Base-by-base conservation (phyloP, 53 echinoderm and acorn worm genomes). In the Holothuria leucospilota region DNA sequence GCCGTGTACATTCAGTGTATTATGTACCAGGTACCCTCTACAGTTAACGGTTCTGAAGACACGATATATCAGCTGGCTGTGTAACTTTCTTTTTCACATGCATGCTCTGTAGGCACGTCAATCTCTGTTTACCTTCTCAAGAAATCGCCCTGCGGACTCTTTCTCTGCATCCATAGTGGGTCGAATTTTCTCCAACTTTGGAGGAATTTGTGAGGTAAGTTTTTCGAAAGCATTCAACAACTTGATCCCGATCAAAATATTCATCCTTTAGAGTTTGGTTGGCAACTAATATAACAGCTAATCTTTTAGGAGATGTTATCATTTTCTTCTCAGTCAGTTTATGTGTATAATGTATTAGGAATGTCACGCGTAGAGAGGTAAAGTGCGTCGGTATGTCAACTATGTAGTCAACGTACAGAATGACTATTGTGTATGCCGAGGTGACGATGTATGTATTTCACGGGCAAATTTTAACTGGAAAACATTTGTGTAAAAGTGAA, bases 361-460 rank as follows among this genome's bases (percentile, higher is more conserved):
- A 56, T 56, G 56, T 56, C 46, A 56, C 56, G 56, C 56, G 18
- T 56, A 56, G 15, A 18, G 56, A 29, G 34, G 68, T 68, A 65
- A 65, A 26, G 34, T 68, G 68, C 68, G n/a, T 68, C 21, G 72
- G 72, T 72, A 72, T 72, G 72, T 72, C 21, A 72, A 72, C 72
- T 72, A 72, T 72, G 71, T 70, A 70, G 21, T 34, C 34, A 70
- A 20, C 71, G 39, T 40, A 70, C 39, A 40, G 71, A 14, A 20
- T 2, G 13, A 40, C 25, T 25, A 23, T 29, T 16, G 66, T 23
- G 18, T 27, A 25, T 64, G 9, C 23, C 1, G 66, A 18, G 29
- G 66, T 25, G 25, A 25, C 29, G 5, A 25, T 65, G 21, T n/a
- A 13, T 65, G 49, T 34, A 34, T 34, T 34, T 34, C 2, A 34